Percentiles rank a stretch among this genome's conserved stretches.
These are phyloP conservation scores for Xanthorhoe designata DNA, from an alignment of 2,888 invertebrate genomes.

Conservation along the genomic window DNA sequence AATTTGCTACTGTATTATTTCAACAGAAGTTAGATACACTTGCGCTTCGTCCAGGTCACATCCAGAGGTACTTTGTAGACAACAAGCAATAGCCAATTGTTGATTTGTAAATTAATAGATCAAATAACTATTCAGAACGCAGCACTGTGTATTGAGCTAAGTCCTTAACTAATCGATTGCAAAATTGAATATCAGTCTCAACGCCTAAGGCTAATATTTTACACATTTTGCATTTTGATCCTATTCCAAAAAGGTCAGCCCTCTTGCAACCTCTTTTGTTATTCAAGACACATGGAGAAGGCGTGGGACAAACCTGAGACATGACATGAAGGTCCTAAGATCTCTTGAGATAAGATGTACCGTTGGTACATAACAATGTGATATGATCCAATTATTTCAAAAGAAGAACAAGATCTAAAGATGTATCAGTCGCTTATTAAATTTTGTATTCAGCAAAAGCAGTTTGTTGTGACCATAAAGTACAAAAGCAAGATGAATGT, in stretches of 20 bases:
- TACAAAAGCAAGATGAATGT: too few relatives aligned
- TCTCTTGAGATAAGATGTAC: slow-evolving; percentile 46
- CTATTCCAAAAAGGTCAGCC: slow-evolving; percentile 54
- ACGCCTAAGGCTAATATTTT: slow-evolving; percentile 18
- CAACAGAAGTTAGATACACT: too few relatives aligned
- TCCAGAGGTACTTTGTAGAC: too few relatives aligned
- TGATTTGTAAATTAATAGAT: too few relatives aligned
- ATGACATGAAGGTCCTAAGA: slow-evolving; percentile 51
- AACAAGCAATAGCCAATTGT: too few relatives aligned
- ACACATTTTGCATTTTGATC: slow-evolving; percentile 40
- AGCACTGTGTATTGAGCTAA: too few relatives aligned
- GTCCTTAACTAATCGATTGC: not conserved
- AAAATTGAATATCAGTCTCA: not conserved
- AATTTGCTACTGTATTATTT: too few relatives aligned
- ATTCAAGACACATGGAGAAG: slow-evolving; percentile 48
- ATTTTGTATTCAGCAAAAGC: too few relatives aligned
- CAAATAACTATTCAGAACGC: too few relatives aligned
- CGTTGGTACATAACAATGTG: slow-evolving; percentile 9
- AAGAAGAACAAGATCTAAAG: not conserved
- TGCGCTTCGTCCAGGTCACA: too few relatives aligned
- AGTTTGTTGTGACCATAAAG: too few relatives aligned
- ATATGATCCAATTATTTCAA: slow-evolving; percentile 7
- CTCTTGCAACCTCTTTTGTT: slow-evolving; percentile 57
- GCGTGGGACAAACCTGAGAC: slow-evolving; percentile 61
- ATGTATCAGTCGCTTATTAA: not conserved